Evolutionary conservation across 1,140 invertebrate species (phyloP).

Genomic region (Temnothorax nylanderi): DNA sequence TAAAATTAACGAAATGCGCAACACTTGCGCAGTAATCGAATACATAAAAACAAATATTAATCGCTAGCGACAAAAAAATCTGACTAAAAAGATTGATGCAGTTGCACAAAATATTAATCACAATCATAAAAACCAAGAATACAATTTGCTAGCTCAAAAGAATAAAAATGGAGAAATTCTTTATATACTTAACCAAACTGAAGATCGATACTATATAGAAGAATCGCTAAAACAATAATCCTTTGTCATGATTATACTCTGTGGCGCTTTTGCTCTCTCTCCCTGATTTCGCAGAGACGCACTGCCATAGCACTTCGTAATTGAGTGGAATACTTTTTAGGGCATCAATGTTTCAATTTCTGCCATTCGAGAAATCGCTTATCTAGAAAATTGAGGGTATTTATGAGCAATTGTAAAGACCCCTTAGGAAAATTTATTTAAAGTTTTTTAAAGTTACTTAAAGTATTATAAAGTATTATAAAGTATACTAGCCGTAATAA

Average conservation of each 20-base stretch:
- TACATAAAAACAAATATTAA: not conserved
- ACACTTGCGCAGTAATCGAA: not conserved
- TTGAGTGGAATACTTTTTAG: not conserved
- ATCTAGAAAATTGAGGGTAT: not conserved
- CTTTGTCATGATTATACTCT: not conserved
- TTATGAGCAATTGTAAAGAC: not conserved
- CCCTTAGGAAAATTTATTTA: too few species aligned
- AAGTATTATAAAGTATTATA: too few species aligned
- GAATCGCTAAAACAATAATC: not conserved
- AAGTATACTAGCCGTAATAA: too few species aligned
- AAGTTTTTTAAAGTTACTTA: too few species aligned
- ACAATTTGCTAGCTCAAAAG: not conserved
- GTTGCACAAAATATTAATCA: not conserved
- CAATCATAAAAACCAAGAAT: not conserved
- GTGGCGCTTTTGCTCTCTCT: not conserved
- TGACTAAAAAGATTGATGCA: not conserved
- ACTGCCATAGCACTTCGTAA: not conserved
- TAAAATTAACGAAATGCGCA: not conserved
- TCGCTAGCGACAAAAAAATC: not conserved
- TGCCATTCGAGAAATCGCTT: slow-evolving; percentile 2
- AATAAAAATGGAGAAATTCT: not conserved
- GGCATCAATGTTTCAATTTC: not conserved
- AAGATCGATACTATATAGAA: not conserved
- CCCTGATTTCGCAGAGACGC: not conserved
- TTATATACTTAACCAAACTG: not conserved